Conservation (phyloP, 2,888 invertebrate genomes). For the Chrysomela aeneicollis region DNA sequence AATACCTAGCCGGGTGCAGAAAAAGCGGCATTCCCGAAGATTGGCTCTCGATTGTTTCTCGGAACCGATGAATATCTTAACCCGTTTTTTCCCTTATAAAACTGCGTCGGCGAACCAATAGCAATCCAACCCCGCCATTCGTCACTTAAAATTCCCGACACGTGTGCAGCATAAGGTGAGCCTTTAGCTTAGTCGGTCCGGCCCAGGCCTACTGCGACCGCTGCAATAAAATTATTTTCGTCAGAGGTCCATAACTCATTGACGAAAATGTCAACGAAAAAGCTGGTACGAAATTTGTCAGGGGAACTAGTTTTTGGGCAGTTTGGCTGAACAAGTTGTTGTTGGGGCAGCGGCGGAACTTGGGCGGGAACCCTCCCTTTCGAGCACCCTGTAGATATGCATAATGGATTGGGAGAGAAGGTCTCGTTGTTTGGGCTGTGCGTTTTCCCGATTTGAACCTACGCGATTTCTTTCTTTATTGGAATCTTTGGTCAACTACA, state of each 20-base stretch:
- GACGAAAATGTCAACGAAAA: constrained; percentile 37
- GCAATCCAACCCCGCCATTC: constrained; percentile 27
- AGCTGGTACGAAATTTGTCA: constrained; percentile 43
- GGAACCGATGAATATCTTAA: not conserved
- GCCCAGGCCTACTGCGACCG: constrained; percentile 20
- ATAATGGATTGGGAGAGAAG: too few species aligned
- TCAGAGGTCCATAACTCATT: constrained; percentile 40
- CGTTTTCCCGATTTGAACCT: too few species aligned
- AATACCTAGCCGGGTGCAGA: not conserved
- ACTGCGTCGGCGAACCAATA: not conserved
- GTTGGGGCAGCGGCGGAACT: not conserved
- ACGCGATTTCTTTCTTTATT: too few species aligned
- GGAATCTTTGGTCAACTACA: too few species aligned
- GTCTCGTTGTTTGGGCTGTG: too few species aligned
- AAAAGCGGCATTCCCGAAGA: not conserved
- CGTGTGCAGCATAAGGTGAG: constrained; percentile 46
- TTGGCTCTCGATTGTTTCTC: not conserved
- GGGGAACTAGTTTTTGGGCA: constrained; percentile 39
- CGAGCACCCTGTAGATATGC: too few species aligned
- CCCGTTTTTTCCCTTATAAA: constrained; percentile 5
- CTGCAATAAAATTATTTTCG: constrained; percentile 42
- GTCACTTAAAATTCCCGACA: constrained; percentile 45
- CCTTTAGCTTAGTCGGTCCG: constrained; percentile 37
- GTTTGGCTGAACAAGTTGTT: constrained; percentile 5
- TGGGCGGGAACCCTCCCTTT: too few species aligned